Evolutionary conservation across 1,140 invertebrate species (phyloP).

Genomic region (Neuroterus valhalla): DNA sequence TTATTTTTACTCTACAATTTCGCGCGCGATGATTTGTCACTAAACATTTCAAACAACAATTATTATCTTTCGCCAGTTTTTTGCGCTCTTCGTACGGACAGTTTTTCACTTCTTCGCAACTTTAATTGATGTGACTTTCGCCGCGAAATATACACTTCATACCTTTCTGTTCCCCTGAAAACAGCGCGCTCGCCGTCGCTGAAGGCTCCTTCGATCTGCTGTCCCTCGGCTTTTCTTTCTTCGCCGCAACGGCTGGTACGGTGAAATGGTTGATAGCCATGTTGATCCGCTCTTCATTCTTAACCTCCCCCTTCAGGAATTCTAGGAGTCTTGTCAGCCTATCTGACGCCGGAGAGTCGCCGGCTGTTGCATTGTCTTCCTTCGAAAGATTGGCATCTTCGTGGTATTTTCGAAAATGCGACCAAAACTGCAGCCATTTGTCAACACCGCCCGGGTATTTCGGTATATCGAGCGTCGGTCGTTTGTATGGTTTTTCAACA

Average conservation of each 20-base stretch:
- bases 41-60: slow-evolving; percentile 36
- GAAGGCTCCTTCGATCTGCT: neutral
- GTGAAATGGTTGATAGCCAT: slow-evolving; percentile 47
- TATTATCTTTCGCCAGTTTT: slow-evolving; percentile 23
- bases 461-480: no score
- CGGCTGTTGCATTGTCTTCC: slow-evolving; percentile 63
- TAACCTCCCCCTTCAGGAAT: slow-evolving; percentile 52
- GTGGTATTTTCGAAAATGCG: no score
- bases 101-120: slow-evolving; percentile 30
- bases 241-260: slow-evolving; percentile 28
- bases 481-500: no score
- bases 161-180: slow-evolving; percentile 14
- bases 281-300: slow-evolving; percentile 55
- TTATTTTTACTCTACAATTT: slow-evolving; percentile 37
- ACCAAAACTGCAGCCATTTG: no score
- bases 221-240: slow-evolving; percentile 35
- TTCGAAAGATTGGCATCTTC: neutral
- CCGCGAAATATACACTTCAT: no score
- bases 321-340: slow-evolving; percentile 46
- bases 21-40: no score
- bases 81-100: slow-evolving; percentile 10
- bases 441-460: no score
- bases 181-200: slow-evolving; percentile 30
- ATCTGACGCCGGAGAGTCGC: slow-evolving; percentile 55
- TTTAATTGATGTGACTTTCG: slow-evolving; percentile 37